These are phyloP conservation scores for Pseudomyrmex concolor DNA, from an alignment of 1,140 invertebrate genomes.

Conservation along the genomic window DNA sequence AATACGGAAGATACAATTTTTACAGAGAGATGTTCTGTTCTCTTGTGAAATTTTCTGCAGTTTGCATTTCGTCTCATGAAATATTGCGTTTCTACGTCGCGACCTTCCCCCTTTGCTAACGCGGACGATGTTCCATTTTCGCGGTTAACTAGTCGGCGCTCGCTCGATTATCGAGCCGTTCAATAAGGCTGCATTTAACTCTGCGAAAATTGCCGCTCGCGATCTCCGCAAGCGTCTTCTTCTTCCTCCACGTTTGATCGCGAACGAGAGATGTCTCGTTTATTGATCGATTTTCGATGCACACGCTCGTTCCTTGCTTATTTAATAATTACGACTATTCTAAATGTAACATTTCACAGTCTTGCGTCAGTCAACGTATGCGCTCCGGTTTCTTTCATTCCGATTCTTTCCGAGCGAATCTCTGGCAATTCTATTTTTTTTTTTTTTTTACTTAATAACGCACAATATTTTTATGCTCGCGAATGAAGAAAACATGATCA, in stretches of 20 bases:
- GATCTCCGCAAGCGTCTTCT: background rate
- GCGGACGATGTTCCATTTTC: slow-evolving; percentile 51
- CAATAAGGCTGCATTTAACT: slow-evolving; percentile 24
- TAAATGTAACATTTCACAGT: background rate
- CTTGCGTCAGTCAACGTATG: background rate
- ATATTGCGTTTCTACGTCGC: slow-evolving; percentile 21
- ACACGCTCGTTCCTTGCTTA: background rate
- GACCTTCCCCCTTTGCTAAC: slow-evolving; percentile 35
- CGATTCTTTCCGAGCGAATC: background rate
- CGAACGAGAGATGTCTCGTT: background rate
- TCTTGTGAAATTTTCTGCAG: background rate
- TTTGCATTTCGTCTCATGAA: slow-evolving; percentile 16
- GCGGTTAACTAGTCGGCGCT: slow-evolving; percentile 28
- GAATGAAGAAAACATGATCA: slow-evolving; percentile 4
- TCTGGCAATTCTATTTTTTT: background rate
- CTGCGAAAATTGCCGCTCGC: background rate
- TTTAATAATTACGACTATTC: slow-evolving; percentile 1
- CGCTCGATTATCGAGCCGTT: slow-evolving; percentile 32
- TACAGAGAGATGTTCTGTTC: background rate
- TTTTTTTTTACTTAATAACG: background rate
- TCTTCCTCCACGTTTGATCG: background rate
- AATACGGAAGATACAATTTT: background rate
- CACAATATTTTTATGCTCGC: background rate
- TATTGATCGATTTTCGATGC: background rate
- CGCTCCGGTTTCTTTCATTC: background rate